phyloP scores from a whole-genome alignment of 2,113 vertebrate genomes.

The Micromys minutus region DNA sequence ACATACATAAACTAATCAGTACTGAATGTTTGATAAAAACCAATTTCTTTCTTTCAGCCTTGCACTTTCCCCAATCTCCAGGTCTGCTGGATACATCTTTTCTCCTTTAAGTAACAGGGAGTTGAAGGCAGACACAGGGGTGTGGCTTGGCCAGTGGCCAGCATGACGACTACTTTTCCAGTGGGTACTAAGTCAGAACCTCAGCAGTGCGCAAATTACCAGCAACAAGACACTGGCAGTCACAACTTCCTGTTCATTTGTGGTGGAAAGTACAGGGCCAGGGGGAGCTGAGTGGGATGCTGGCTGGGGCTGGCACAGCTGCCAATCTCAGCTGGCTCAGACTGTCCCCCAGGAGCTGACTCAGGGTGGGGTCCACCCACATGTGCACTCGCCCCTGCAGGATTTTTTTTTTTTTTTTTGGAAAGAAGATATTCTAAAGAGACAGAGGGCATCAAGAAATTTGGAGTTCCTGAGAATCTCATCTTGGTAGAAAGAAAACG shows the following conservation, averaged over 20 bases:
- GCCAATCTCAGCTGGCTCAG: rapidly evolving
- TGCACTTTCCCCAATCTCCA: neutral
- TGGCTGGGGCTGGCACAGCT: rapidly evolving
- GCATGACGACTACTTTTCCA: neutral
- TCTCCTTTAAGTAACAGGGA: neutral
- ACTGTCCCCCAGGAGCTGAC: neutral
- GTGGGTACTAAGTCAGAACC: neutral
- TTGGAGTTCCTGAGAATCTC: neutral
- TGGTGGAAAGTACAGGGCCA: rapidly evolving
- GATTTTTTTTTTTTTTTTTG: too few relatives aligned
- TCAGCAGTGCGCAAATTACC: rapidly evolving
- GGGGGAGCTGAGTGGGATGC: rapidly evolving
- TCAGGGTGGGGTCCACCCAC: too few relatives aligned
- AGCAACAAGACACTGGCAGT: neutral
- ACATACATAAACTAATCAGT: neutral
- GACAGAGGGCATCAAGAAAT: neutral
- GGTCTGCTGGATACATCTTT: neutral
- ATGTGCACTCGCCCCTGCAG: neutral
- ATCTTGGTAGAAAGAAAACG: neutral
- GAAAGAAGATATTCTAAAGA: neutral
- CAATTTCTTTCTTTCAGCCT: rapidly evolving
- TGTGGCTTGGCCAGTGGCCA: neutral
- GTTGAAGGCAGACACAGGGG: neutral
- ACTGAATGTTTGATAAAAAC: rapidly evolving
- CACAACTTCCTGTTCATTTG: neutral